A percentile compares a stretch with the other conserved stretches of the same genome.
These are phyloP conservation scores for Onychorhynchus coronatus DNA, from an alignment of 2,113 vertebrate genomes.

Conservation along the genomic window DNA sequence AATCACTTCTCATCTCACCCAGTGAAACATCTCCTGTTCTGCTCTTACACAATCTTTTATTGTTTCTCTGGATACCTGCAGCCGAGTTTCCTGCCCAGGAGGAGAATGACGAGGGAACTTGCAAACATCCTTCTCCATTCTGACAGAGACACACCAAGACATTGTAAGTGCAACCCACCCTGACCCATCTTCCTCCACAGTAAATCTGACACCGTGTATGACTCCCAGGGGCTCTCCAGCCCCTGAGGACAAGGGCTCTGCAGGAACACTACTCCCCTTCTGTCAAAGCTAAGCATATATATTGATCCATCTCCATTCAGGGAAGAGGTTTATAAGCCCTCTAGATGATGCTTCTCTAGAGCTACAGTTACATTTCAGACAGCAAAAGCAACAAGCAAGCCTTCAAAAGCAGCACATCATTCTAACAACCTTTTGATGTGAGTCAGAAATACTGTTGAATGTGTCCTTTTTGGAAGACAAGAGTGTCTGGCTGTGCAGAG, in stretches of 20 bases:
- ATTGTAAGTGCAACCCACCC: neutral
- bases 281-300: neutral
- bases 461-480: neutral
- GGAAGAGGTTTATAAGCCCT: slow-evolving; percentile 2
- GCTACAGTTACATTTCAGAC: slow-evolving; percentile 14
- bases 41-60: neutral
- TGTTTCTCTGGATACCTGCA: neutral
- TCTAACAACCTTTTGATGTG: slow-evolving; percentile 26
- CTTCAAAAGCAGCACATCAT: slow-evolving; percentile 39
- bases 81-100: neutral
- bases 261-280: neutral
- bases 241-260: neutral
- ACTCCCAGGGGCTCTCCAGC: neutral
- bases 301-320: neutral
- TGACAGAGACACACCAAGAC: neutral
- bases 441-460: slow-evolving; percentile 23
- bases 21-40: neutral
- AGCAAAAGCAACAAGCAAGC: slow-evolving; percentile 41
- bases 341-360: neutral
- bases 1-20: neutral
- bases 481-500: neutral
- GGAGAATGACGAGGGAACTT: neutral
- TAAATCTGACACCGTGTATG: accelerated
- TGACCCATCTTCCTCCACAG: neutral
- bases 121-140: neutral